A percentile compares a stretch with the other conserved stretches of the same genome.
These are phyloP conservation scores for Sinhomidia bicolor DNA, from an alignment of 2,888 invertebrate species.

Conservation along the genomic window DNA sequence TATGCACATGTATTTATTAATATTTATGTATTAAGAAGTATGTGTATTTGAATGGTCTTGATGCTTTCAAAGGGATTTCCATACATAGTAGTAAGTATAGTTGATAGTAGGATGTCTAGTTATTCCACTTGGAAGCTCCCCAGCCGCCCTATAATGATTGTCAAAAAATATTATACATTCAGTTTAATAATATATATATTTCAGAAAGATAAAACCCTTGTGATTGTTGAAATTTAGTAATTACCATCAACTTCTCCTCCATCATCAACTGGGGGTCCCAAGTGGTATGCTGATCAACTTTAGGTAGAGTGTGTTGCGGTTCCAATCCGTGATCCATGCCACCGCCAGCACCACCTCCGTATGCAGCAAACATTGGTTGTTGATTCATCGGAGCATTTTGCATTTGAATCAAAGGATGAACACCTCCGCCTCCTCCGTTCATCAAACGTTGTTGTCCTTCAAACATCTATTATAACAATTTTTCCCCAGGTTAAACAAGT, in stretches of 20 bases:
- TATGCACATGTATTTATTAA: conserved; percentile 32
- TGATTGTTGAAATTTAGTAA: not conserved
- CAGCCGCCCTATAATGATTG: conserved; percentile 58
- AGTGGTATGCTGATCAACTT: conserved; percentile 76
- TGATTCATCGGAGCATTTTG: conserved; percentile 74
- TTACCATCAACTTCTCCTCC: conserved; percentile 75
- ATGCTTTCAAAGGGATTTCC: not conserved
- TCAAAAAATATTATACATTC: conserved; percentile 6
- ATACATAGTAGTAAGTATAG: too few species aligned
- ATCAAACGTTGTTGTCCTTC: conserved; percentile 78
- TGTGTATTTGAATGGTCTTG: conserved; percentile 41
- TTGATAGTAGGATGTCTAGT: conserved; percentile 32
- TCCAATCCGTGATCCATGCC: conserved; percentile 74
- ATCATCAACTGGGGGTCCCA: conserved; percentile 76
- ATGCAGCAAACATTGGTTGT: conserved; percentile 73
- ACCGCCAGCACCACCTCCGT: conserved; percentile 71
- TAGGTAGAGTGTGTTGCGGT: conserved; percentile 71
- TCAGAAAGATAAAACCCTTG: too few species aligned
- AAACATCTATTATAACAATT: conserved; percentile 70
- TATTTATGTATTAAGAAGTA: conserved; percentile 32
- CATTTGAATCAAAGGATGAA: conserved; percentile 76
- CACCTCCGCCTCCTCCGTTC: conserved; percentile 75
- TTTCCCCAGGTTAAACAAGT: not conserved
- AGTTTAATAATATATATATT: too few species aligned
- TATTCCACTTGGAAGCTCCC: conserved; percentile 70